Evolutionary conservation across 2,888 invertebrate genomes (phyloP).

Genomic region (Parasteatoda lunata): DNA sequence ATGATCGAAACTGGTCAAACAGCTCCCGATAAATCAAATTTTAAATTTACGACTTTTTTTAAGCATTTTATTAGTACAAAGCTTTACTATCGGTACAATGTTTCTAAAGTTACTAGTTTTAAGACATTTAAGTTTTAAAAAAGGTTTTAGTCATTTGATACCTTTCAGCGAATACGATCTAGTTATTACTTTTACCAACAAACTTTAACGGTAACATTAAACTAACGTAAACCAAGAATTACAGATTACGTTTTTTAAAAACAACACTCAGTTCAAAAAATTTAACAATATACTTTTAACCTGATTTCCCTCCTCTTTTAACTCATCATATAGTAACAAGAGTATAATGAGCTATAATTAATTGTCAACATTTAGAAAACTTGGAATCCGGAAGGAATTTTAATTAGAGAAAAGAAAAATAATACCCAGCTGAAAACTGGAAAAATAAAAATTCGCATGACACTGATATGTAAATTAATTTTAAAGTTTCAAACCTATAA

Average conservation of each 20-base stretch:
- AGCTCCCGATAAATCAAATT: too few relatives aligned
- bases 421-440: constrained; percentile 13
- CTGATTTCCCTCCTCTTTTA: background rate
- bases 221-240: background rate
- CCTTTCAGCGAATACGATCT: too few relatives aligned
- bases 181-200: too few relatives aligned
- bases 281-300: constrained; percentile 7
- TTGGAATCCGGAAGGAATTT: constrained; percentile 31
- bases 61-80: too few relatives aligned
- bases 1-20: too few relatives aligned
- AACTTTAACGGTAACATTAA: background rate
- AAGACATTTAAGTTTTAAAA: too few relatives aligned
- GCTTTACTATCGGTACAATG: too few relatives aligned
- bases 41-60: too few relatives aligned
- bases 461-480: constrained; percentile 35
- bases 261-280: background rate
- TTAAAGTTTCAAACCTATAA: background rate
- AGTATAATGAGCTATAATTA: constrained; percentile 40
- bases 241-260: background rate
- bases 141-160: too few relatives aligned
- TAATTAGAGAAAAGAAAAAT: constrained; percentile 32
- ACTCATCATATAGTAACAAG: background rate
- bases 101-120: too few relatives aligned
- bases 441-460: background rate
- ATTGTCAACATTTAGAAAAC: constrained; percentile 11